Percentiles rank a stretch among this genome's conserved stretches.
These are phyloP conservation scores for Drosophila yooni DNA, from an alignment of 2,888 invertebrate species.

Conservation along the genomic window DNA sequence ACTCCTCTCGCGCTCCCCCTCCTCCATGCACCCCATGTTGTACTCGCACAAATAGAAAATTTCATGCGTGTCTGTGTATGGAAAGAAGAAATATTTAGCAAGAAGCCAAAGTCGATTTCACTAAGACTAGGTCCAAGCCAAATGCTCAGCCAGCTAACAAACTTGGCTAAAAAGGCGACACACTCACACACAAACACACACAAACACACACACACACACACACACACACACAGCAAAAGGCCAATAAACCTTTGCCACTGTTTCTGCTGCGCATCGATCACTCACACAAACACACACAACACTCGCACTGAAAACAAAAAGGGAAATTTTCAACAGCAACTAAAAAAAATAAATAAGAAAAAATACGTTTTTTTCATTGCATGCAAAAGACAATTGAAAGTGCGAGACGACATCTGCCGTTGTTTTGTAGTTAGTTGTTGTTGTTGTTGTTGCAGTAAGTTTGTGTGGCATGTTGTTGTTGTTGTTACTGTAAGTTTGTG, in stretches of 20 bases:
- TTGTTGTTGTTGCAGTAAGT: slow-evolving; percentile 13
- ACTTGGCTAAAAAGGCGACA: slow-evolving; percentile 67
- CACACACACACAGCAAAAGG: slow-evolving; percentile 65
- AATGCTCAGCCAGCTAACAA: slow-evolving; percentile 39
- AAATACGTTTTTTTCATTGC: slow-evolving; percentile 33
- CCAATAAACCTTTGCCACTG: slow-evolving; percentile 74
- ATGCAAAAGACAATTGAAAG: slow-evolving; percentile 71
- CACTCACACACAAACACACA: slow-evolving; percentile 43
- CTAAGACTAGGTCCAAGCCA: slow-evolving; percentile 60
- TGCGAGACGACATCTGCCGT: slow-evolving; percentile 53
- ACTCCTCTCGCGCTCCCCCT: neutral
- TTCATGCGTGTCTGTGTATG: slow-evolving; percentile 51
- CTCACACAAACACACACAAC: slow-evolving; percentile 40
- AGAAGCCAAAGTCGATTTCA: slow-evolving; percentile 67
- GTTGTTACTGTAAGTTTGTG: slow-evolving; percentile 5
- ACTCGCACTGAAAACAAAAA: slow-evolving; percentile 56
- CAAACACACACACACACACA: slow-evolving; percentile 41
- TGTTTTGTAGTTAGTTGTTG: slow-evolving; percentile 11
- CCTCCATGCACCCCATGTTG: slow-evolving; percentile 23
- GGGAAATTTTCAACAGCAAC: slow-evolving; percentile 61
- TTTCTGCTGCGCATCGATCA: slow-evolving; percentile 71
- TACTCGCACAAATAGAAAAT: slow-evolving; percentile 72
- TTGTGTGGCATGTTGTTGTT: slow-evolving; percentile 5
- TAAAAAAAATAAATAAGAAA: slow-evolving; percentile 10
- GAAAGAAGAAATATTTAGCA: slow-evolving; percentile 68